Evolutionary conservation across 2,797 vertebrate genomes (phyloP), one percentile per base, ranked within the genome.

Genomic region (Pyrocephalus nanus): DNA sequence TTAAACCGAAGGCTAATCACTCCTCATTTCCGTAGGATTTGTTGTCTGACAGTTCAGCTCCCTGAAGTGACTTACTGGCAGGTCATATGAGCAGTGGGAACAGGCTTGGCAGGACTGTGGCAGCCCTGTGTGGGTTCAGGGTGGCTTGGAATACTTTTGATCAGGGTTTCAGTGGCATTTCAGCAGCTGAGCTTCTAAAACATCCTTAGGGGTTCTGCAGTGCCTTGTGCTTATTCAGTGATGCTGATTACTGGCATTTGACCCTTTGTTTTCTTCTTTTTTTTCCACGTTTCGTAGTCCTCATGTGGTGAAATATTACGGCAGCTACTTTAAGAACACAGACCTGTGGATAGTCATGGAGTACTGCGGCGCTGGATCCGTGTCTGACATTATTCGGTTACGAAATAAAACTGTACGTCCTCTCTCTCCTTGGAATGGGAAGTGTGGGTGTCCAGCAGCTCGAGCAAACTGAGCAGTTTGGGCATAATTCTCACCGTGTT

Each of bases 281-380:
- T 55, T 55, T 53, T 86, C 57, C 48, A 48, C 48, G 6, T 82
- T 86, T 81, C 85, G 9, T 96, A 99, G 99, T 93, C 98, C 98
- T 36, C 98, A 99, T 40, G 99, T 99, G 25, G 97, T 97, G 91
- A 97, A 98, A 26, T 99, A 99, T 84, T 99, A 99, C 0, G 99
- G 99, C 97, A 99, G 99, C 98, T 99, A 99, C 94, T 99, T 99
- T 97, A 99, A 99, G 96, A 99, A 99, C 97, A 99, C 98, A 7
- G 99, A 99, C 97, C 97, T 99, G 92, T 99, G 99, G 99, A 99
- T 99, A 32, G 98, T 99, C 25, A 99, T 99, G 99, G 99, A 99
- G 51, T 99, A 99, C 94, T 99, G 99, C 53, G 99, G 98, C 5
- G 99, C 99, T 23, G 99, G 99, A 90, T 99, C 99, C 6, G 99